Percentiles rank a stretch among this genome's conserved stretches.
These are phyloP conservation scores for Diplolepis rosae DNA, from an alignment of 2,888 invertebrate genomes.

Conservation along the genomic window DNA sequence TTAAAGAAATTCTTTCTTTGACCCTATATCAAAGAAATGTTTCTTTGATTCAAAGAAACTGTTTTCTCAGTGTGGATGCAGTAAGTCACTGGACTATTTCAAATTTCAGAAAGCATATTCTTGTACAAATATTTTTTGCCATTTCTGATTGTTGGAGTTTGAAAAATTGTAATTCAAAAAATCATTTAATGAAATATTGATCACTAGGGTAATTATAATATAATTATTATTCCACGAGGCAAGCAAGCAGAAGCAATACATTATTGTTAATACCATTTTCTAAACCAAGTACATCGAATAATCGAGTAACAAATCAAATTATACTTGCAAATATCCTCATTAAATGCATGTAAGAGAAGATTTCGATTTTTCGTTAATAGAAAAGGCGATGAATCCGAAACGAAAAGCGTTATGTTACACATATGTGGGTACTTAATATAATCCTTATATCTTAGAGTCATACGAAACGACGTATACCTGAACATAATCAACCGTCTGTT, in stretches of 20 bases:
- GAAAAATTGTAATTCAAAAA: too few species aligned
- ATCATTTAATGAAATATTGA: too few species aligned
- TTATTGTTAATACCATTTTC: conserved; percentile 14
- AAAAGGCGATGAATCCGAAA: conserved; percentile 20
- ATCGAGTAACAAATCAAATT: conserved; percentile 22
- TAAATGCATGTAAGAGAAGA: conserved; percentile 8
- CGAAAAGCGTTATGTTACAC: conserved; percentile 22
- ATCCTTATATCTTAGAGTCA: neutral
- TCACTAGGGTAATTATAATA: too few species aligned
- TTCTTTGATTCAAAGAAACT: too few species aligned
- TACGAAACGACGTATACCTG: conserved; percentile 27
- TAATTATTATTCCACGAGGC: neutral
- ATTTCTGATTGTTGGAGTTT: too few species aligned
- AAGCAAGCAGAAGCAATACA: conserved; percentile 3
- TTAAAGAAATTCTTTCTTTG: too few species aligned
- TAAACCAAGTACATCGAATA: neutral
- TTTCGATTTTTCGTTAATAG: conserved; percentile 3
- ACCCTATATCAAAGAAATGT: too few species aligned
- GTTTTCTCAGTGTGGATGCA: too few species aligned
- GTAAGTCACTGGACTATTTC: too few species aligned
- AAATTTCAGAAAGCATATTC: too few species aligned
- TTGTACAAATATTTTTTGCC: too few species aligned
- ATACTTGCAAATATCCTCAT: conserved; percentile 19
- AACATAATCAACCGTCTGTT: conserved; percentile 58
- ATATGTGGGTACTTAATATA: neutral